Conservation (phyloP, 2,113 vertebrate genomes). For the Xenopus borealis region DNA sequence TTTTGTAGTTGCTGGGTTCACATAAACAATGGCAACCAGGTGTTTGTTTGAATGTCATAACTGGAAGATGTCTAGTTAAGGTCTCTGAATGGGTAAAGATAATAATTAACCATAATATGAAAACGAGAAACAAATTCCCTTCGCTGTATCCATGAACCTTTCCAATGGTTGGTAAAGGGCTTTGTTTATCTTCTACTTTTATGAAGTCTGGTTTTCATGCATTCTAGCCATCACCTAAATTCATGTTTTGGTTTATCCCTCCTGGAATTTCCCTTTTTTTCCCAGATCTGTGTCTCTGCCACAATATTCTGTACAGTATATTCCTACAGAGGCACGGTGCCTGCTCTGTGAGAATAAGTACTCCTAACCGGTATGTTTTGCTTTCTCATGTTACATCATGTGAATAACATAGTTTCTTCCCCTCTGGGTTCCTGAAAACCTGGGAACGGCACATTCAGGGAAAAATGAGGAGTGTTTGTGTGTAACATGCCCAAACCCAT, state of each 20-base stretch:
- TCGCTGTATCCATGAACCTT: no score
- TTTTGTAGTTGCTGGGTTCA: no score
- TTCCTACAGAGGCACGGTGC: not conserved
- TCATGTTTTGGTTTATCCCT: conserved; percentile 26
- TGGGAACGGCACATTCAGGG: not conserved
- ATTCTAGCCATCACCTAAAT: not conserved
- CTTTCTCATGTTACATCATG: conserved; percentile 30
- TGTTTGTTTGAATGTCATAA: no score
- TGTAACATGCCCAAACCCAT: not conserved
- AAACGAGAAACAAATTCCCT: no score
- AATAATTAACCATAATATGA: no score
- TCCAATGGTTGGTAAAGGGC: no score
- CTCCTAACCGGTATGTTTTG: not conserved
- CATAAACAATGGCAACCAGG: no score
- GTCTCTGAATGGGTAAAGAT: no score
- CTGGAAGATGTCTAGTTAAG: no score
- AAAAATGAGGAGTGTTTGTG: not conserved
- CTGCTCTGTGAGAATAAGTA: no score
- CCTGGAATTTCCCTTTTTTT: not conserved
- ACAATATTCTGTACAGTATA: not conserved
- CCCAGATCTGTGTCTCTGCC: conserved; percentile 17
- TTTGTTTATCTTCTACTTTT: no score
- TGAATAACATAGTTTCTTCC: conserved; percentile 24
- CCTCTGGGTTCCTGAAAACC: conserved; percentile 13
- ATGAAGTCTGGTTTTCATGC: no score